These are phyloP conservation scores for Crepidodera aurea DNA, from an alignment of 2,888 invertebrate genomes.

Conservation along the genomic window DNA sequence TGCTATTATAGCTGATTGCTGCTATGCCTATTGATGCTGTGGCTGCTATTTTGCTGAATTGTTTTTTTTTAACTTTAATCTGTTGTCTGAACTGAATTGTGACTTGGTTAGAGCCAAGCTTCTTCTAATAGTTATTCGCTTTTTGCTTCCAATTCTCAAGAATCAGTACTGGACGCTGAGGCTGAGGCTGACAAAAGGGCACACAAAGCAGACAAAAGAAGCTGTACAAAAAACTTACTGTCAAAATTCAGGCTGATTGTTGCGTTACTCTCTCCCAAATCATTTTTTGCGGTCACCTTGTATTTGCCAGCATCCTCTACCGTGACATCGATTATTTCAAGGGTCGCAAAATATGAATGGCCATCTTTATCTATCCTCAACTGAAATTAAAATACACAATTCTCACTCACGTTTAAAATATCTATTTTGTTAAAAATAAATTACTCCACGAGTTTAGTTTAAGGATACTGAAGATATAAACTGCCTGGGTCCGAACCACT, in stretches of 20 bases:
- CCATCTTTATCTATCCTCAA: slow-evolving; percentile 89
- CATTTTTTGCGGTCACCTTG: slow-evolving; percentile 96
- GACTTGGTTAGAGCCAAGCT: slow-evolving; percentile 26
- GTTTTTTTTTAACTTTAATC: slow-evolving; percentile 18
- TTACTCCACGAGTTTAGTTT: no score
- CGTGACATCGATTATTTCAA: slow-evolving; percentile 93
- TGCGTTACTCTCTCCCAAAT: slow-evolving; percentile 96
- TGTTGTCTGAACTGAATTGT: background rate
- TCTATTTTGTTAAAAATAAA: no score
- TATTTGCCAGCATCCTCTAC: slow-evolving; percentile 98
- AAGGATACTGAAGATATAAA: no score
- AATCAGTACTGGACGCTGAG: slow-evolving; percentile 23
- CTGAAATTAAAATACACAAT: slow-evolving; percentile 63
- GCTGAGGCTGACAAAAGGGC: slow-evolving; percentile 37
- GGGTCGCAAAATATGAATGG: slow-evolving; percentile 90
- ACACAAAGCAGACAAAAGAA: slow-evolving; percentile 50
- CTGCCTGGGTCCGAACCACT: background rate
- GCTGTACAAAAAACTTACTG: slow-evolving; percentile 77
- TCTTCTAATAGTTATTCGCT: slow-evolving; percentile 37
- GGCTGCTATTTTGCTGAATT: slow-evolving; percentile 27
- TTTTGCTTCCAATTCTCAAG: slow-evolving; percentile 19
- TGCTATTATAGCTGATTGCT: slow-evolving; percentile 7
- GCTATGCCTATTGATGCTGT: slow-evolving; percentile 14
- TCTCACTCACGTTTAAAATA: background rate
- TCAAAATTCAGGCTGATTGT: slow-evolving; percentile 97